Evolutionary conservation across 2,888 invertebrate species (phyloP).

Genomic region (Helicoverpa assulta): DNA sequence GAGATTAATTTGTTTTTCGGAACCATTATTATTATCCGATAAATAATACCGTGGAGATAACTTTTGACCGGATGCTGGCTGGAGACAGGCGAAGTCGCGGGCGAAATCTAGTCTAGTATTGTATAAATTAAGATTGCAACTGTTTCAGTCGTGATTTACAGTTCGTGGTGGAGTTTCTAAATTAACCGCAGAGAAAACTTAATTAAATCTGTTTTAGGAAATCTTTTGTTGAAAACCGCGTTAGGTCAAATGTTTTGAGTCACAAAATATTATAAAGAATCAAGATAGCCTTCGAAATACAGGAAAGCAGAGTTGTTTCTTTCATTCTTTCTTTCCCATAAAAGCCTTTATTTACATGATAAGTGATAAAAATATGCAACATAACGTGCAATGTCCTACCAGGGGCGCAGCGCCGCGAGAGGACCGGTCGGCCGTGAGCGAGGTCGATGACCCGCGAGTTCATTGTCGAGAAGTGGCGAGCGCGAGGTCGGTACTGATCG

Average conservation of each 20-base stretch:
- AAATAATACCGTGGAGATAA: too few species aligned
- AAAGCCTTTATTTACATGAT: slow-evolving; percentile 25
- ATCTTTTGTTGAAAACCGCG: not conserved
- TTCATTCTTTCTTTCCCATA: not conserved
- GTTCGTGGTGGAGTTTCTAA: not conserved
- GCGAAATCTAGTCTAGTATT: not conserved
- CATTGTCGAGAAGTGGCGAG: slow-evolving; percentile 63
- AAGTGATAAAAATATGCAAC: slow-evolving; percentile 55
- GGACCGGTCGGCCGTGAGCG: slow-evolving; percentile 66
- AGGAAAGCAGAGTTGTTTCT: not conserved
- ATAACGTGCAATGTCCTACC: slow-evolving; percentile 55
- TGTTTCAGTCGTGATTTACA: slow-evolving; percentile 14
- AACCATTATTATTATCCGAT: too few species aligned
- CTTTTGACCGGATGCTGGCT: too few species aligned
- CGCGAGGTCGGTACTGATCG: slow-evolving; percentile 42
- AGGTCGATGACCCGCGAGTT: slow-evolving; percentile 62
- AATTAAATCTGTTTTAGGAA: slow-evolving; percentile 6
- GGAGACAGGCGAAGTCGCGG: too few species aligned
- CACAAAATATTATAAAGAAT: too few species aligned
- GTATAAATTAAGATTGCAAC: not conserved
- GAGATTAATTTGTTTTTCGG: too few species aligned
- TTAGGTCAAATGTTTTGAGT: too few species aligned
- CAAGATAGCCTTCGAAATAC: too few species aligned
- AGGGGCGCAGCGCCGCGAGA: slow-evolving; percentile 58
- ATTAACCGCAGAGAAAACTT: not conserved